Conservation (phyloP, 2,888 invertebrate species). For the Chloromyia formosa region DNA sequence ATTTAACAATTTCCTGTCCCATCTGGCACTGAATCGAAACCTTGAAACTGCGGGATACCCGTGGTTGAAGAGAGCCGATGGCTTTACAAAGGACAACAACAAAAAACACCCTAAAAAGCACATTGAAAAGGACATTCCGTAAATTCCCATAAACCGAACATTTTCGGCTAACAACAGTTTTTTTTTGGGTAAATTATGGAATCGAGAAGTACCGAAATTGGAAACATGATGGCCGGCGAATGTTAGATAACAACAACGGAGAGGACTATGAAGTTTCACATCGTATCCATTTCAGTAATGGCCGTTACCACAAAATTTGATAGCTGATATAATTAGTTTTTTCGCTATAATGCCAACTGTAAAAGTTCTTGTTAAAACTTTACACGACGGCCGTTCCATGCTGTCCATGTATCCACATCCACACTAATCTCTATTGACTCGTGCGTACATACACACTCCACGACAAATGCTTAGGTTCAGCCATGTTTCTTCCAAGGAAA, state of each 20-base stretch:
- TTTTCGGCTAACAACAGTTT: conserved; percentile 14
- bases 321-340: conserved; percentile 42
- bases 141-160: conserved; percentile 35
- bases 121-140: conserved; percentile 29
- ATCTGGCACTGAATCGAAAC: conserved; percentile 27
- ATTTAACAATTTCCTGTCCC: conserved; percentile 38
- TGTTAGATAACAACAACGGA: not conserved
- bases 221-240: not conserved
- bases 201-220: not conserved
- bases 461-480: too few species aligned
- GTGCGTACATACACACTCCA: too few species aligned
- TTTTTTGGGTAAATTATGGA: conserved; percentile 18
- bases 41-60: conserved; percentile 21
- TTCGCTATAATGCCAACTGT: conserved; percentile 26
- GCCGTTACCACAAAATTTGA: conserved; percentile 39
- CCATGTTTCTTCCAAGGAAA: too few species aligned
- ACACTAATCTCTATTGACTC: too few species aligned
- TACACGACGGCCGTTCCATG: conserved; percentile 8
- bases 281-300: conserved; percentile 32
- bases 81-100: conserved; percentile 8
- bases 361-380: conserved; percentile 17
- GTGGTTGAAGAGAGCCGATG: conserved; percentile 5
- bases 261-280: conserved; percentile 6
- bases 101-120: not conserved
- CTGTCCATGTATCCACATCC: too few species aligned